Percentiles rank a stretch among this genome's conserved stretches.
phyloP scores from a whole-genome alignment of 30 jellyfish, hydroid and myxozoan genomes.

The Mastigias papua region DNA sequence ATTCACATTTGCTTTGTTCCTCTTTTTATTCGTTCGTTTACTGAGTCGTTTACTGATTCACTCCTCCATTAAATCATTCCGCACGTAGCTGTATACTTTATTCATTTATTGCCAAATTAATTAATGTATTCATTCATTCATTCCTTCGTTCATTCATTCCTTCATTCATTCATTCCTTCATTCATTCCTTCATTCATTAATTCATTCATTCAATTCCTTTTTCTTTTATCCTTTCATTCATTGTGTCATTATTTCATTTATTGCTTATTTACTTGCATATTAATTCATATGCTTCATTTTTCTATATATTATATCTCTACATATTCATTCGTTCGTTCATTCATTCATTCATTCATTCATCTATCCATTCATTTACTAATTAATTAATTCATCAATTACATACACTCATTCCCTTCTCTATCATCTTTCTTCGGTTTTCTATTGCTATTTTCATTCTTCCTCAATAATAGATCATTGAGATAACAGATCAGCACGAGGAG shows the following conservation, averaged over 20 bases:
- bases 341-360: no score
- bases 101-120: no score
- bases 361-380: no score
- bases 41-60: no score
- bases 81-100: no score
- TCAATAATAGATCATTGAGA: constrained; percentile 29
- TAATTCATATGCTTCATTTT: background rate
- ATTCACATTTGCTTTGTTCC: no score
- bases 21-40: no score
- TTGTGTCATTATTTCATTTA: background rate
- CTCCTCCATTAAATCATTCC: no score
- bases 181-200: background rate
- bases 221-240: background rate
- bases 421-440: background rate
- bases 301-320: background rate
- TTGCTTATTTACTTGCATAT: background rate
- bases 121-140: background rate
- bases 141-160: no score
- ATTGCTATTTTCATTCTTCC: background rate
- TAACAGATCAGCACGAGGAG: constrained; percentile 24
- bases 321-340: no score
- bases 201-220: background rate
- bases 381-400: background rate
- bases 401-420: background rate
- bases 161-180: background rate